Conservation (phyloP, 2,888 invertebrate genomes). For the Timema podura region DNA sequence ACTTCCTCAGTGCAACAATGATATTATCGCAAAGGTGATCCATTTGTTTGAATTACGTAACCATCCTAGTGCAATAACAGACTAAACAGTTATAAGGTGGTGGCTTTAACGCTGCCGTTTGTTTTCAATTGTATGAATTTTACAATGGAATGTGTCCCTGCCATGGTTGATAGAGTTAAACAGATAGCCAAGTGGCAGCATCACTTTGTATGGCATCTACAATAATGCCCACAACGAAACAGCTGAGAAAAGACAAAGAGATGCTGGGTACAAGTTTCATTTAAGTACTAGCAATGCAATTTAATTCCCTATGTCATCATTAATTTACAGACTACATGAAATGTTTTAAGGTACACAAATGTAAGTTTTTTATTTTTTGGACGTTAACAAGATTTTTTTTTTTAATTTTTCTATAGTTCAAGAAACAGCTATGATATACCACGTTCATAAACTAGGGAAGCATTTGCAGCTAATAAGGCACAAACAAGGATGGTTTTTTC, state of each 20-base stretch:
- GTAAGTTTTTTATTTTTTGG: constrained; percentile 25
- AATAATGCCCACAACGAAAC: constrained; percentile 28
- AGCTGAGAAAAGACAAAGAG: constrained; percentile 22
- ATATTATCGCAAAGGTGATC: constrained; percentile 31
- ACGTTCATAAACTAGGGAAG: constrained; percentile 33
- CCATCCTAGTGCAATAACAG: constrained; percentile 9
- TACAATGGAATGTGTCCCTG: constrained; percentile 32
- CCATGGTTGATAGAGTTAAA: constrained; percentile 21
- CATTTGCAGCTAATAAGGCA: constrained; percentile 35
- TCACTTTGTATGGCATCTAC: constrained; percentile 22
- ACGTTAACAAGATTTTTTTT: constrained; percentile 29
- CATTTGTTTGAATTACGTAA: constrained; percentile 17
- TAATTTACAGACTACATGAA: constrained; percentile 23
- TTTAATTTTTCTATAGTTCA: constrained; percentile 17
- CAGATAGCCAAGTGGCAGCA: constrained; percentile 26
- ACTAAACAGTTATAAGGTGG: constrained; percentile 18
- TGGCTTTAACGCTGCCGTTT: constrained; percentile 23
- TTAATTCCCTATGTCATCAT: no score
- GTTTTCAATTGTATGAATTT: constrained; percentile 20
- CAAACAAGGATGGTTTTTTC: constrained; percentile 34
- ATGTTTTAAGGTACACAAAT: constrained; percentile 27
- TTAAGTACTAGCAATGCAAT: constrained; percentile 27
- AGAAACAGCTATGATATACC: constrained; percentile 19
- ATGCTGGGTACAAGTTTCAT: constrained; percentile 14
- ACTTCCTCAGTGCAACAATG: constrained; percentile 35